phyloP scores from a whole-genome alignment of 2,797 vertebrate genomes.

The Diplodus puntazzo region DNA sequence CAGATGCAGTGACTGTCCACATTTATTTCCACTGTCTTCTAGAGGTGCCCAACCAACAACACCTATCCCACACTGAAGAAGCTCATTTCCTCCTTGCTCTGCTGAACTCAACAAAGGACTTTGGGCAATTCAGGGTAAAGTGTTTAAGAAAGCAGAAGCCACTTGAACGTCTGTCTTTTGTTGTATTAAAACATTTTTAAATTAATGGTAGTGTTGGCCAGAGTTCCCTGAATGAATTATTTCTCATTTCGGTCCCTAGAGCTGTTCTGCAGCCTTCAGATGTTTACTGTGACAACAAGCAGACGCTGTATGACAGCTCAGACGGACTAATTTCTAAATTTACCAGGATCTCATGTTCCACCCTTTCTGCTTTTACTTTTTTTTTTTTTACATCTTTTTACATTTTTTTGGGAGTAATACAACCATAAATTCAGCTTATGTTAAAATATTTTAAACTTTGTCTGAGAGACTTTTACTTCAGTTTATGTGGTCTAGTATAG shows the following conservation, averaged over 20 bases:
- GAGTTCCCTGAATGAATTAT: neutral
- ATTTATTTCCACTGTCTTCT: too few species aligned
- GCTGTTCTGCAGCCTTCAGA: neutral
- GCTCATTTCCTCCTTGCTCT: conserved; percentile 35
- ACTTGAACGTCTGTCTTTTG: neutral
- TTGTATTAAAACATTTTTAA: neutral
- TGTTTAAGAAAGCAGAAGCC: neutral
- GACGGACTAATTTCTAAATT: neutral
- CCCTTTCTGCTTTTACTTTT: neutral
- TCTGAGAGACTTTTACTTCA: neutral
- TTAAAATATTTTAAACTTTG: neutral
- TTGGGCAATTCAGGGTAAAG: neutral
- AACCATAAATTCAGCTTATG: too few species aligned
- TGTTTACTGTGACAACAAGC: conserved; percentile 5
- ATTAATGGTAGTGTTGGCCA: neutral
- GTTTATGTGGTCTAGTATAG: neutral
- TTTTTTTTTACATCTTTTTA: too few species aligned
- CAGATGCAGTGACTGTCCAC: conserved; percentile 30
- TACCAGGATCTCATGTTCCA: neutral
- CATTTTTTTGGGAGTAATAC: too few species aligned
- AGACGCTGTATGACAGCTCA: neutral
- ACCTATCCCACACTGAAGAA: conserved; percentile 12
- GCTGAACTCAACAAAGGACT: neutral
- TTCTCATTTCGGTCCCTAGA: neutral
- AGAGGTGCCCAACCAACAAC: too few species aligned